phyloP scores from a whole-genome alignment of 2,888 invertebrate species.

The Laspeyria flexula region DNA sequence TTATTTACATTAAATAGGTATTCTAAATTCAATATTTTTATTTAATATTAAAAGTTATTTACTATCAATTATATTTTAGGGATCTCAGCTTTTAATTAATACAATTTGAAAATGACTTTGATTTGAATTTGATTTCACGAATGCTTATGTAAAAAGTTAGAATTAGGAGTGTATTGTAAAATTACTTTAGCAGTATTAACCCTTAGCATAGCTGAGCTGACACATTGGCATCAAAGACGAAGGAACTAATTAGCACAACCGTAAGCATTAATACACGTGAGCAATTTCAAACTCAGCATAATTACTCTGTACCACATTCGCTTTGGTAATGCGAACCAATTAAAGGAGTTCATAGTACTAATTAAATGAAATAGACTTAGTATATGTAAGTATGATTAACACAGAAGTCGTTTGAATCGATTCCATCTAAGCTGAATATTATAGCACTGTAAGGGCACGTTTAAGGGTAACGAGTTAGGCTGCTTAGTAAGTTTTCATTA shows the following conservation, averaged over 20 bases:
- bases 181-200: neutral
- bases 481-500: neutral
- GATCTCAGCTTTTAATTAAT: too few species aligned
- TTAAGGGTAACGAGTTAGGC: neutral
- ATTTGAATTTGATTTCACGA: too few species aligned
- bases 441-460: neutral
- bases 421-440: neutral
- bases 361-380: constrained; percentile 1
- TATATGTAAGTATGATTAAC: neutral
- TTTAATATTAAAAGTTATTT: too few species aligned
- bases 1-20: too few species aligned
- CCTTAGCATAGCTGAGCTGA: neutral
- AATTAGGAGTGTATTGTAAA: too few species aligned
- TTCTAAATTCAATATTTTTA: too few species aligned
- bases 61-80: too few species aligned
- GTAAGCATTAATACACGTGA: constrained; percentile 3
- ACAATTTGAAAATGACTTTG: too few species aligned
- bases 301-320: constrained; percentile 3
- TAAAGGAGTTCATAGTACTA: constrained; percentile 1
- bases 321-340: constrained; percentile 2
- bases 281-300: constrained; percentile 1
- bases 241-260: constrained; percentile 6
- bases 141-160: too few species aligned
- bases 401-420: neutral
- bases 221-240: constrained; percentile 1